These are phyloP conservation scores for Epinotia bilunana DNA, from an alignment of 2,888 invertebrate species.

Conservation along the genomic window DNA sequence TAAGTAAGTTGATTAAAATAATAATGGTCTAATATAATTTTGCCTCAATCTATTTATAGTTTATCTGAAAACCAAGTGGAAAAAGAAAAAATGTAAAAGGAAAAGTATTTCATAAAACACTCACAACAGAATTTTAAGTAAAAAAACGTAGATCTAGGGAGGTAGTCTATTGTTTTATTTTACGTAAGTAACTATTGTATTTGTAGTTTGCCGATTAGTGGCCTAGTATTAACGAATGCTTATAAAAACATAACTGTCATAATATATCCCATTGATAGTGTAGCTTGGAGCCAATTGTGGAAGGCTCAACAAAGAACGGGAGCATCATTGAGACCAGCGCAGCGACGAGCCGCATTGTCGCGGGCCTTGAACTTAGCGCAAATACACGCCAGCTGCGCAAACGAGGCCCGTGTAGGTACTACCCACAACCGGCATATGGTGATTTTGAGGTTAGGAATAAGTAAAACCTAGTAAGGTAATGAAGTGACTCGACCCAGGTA, in stretches of 20 bases:
- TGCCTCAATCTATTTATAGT: no score
- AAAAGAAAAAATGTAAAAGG: no score
- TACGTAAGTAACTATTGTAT: background rate
- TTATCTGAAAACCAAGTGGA: no score
- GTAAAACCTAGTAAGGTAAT: conserved; percentile 19
- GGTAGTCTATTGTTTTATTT: background rate
- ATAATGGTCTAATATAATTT: no score
- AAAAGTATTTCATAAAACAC: background rate
- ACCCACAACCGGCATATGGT: conserved; percentile 13
- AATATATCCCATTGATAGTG: conserved; percentile 29
- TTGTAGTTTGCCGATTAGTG: conserved; percentile 22
- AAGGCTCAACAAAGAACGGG: conserved; percentile 48
- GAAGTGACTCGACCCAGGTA: background rate
- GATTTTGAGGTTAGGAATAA: conserved; percentile 29
- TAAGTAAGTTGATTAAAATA: no score
- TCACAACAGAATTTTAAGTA: background rate
- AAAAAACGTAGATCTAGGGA: no score
- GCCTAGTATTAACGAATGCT: conserved; percentile 14
- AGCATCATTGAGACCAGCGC: conserved; percentile 48
- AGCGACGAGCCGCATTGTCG: conserved; percentile 55
- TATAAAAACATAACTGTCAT: conserved; percentile 20
- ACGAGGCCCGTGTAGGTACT: background rate
- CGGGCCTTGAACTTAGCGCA: conserved; percentile 76
- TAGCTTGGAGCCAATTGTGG: conserved; percentile 46
- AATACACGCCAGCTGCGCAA: conserved; percentile 61